Percentiles rank a stretch among this genome's conserved stretches.
Conservation (phyloP, 2,797 vertebrate species). For the Uromys caudimaculatus region DNA sequence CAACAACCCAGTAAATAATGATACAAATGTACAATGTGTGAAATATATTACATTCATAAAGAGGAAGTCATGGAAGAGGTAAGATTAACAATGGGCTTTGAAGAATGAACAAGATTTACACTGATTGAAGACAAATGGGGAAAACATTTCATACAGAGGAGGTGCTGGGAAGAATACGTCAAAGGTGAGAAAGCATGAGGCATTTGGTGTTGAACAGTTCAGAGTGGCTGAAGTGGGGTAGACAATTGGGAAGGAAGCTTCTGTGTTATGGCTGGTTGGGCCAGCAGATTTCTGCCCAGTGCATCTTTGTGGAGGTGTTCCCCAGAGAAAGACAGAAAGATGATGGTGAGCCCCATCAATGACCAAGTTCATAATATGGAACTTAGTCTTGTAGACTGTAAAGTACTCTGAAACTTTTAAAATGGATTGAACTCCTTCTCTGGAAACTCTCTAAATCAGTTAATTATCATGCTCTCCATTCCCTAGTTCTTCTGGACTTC, state of each 20-base stretch:
- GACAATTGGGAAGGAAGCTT: not conserved
- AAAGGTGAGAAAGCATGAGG: not conserved
- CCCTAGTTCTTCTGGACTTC: not conserved
- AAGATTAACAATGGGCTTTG: not conserved
- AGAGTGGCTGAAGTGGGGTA: not conserved
- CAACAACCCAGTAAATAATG: not conserved
- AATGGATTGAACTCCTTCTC: not conserved
- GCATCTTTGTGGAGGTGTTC: not conserved
- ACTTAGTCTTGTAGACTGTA: not conserved
- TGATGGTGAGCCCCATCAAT: not conserved
- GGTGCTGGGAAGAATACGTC: too few species aligned
- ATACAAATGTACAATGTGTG: not conserved
- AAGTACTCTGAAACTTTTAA: not conserved
- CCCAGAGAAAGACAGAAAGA: not conserved
- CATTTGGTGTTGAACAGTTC: fast-evolving
- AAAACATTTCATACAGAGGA: not conserved
- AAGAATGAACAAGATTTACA: not conserved
- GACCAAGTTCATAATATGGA: not conserved
- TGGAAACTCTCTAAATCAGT: not conserved
- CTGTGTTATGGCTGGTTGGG: not conserved
- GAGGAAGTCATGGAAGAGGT: not conserved
- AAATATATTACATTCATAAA: not conserved
- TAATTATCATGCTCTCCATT: not conserved
- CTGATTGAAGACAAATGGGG: not conserved
- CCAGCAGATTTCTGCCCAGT: not conserved